Evolutionary conservation across 2,797 vertebrate species (phyloP), one percentile per base, ranked within the genome.

Genomic region (Nothura maculosa): DNA sequence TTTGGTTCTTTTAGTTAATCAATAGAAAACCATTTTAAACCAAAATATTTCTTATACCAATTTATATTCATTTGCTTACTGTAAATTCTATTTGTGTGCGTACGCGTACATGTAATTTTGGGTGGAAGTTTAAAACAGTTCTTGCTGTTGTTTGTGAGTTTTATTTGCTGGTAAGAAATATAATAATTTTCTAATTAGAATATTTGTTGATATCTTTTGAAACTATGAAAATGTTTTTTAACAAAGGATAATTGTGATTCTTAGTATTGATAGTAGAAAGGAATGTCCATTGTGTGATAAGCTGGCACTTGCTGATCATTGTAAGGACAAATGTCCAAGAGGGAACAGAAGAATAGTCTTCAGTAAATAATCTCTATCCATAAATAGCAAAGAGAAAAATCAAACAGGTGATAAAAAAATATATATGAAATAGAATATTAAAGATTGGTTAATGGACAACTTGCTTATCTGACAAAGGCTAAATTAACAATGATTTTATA

Each of bases 401-500:
- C 13, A 52, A 62, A 76, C 40, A 67, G 75, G 15, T 69, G 3
- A 7, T 25, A 10, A 70, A 90, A 85, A 82, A 10, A 3, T 24
- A 5, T 69, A 58, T 18, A 1, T 50, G 27, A 34, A 4, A 0
- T 40, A 30, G 12, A 1, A 54, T 57, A 77, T 19, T 1, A 27
- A 66, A 58, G 15, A 62, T 5, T 38, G 2, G 1, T 67, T 91
- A 77, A 43, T 43, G 87, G 38, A 42, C 11, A 54, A 7, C 14
- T 36, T 57, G 52, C 11, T 32, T 13, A 4, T n/a, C 6, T 61
- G 70, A 3, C 48, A 45, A 3, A 43, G 45, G 6, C 10, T 36
- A 61, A 63, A 82, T 45, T 70, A 43, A 8, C 6, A 78, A 43
- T 25, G 4, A 60, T 66, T 91, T 42, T 77, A 81, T 10, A 87